Conservation (phyloP, 92 coral and sea anemone genomes). For the Epizoanthus ramosus region DNA sequence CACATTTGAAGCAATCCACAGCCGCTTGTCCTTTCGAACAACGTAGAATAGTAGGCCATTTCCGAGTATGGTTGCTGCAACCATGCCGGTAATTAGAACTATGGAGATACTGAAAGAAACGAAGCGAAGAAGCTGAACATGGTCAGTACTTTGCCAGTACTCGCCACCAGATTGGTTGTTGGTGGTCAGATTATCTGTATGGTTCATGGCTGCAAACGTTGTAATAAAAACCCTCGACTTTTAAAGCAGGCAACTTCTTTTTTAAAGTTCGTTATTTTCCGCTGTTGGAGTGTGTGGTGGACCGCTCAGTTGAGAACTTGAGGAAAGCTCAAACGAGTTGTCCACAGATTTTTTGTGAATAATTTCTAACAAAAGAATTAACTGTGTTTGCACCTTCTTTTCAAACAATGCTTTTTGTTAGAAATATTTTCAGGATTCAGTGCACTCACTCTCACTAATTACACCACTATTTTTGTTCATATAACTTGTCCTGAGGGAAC, state of each 20-base stretch:
- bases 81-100: slow-evolving; percentile 12
- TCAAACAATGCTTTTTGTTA: background rate
- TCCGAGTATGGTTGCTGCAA: slow-evolving; percentile 30
- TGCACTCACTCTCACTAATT: no score
- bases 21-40: slow-evolving; percentile 63
- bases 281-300: background rate
- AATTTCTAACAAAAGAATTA: slow-evolving; percentile 2
- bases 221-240: background rate
- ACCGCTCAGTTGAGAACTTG: background rate
- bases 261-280: background rate
- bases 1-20: slow-evolving; percentile 61
- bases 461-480: no score
- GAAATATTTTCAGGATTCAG: no score
- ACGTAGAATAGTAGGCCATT: slow-evolving; percentile 65
- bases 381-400: background rate
- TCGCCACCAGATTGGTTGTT: background rate
- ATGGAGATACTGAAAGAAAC: slow-evolving; percentile 5
- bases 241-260: background rate
- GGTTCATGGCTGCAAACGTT: background rate
- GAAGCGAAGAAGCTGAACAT: background rate
- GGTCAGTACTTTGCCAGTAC: background rate
- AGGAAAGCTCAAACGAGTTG: background rate
- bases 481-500: no score
- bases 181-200: background rate
- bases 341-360: background rate